Percentiles rank a stretch among this genome's conserved stretches.
Conservation (phyloP, 1,140 invertebrate genomes). For the Sinella curviseta region DNA sequence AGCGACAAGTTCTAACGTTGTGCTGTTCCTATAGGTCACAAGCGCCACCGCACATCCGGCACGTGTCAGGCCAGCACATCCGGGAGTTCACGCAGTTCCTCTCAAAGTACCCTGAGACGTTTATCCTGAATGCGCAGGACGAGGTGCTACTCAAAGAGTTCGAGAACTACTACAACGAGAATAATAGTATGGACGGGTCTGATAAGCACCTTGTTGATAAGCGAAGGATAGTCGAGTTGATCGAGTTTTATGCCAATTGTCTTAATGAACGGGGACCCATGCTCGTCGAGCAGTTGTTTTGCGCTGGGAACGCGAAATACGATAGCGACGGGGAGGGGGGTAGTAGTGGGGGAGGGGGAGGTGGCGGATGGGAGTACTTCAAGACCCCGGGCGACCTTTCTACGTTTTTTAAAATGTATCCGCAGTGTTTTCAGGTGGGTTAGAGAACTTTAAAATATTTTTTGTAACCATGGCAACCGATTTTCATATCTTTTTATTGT, state of each 20-base stretch:
- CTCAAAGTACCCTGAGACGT: slow-evolving; percentile 78
- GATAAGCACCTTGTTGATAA: neutral
- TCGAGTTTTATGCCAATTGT: slow-evolving; percentile 73
- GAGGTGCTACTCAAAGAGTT: slow-evolving; percentile 72
- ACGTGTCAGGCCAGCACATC: slow-evolving; percentile 89
- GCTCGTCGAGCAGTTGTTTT: slow-evolving; percentile 81
- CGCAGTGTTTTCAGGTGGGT: slow-evolving; percentile 47
- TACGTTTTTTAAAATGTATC: slow-evolving; percentile 81
- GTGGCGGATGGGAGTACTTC: slow-evolving; percentile 73
- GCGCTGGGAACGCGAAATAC: slow-evolving; percentile 73
- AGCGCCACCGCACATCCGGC: slow-evolving; percentile 90
- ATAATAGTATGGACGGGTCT: slow-evolving; percentile 49
- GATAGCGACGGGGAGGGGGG: slow-evolving; percentile 48
- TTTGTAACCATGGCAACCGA: neutral
- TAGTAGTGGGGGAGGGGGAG: too few relatives aligned
- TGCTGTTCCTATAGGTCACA: slow-evolving; percentile 53
- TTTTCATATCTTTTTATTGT: neutral
- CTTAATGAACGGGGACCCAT: slow-evolving; percentile 77
- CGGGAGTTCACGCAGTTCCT: slow-evolving; percentile 89
- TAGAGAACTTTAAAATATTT: slow-evolving; percentile 18
- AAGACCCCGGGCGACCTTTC: slow-evolving; percentile 81
- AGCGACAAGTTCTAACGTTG: neutral
- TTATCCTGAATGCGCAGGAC: slow-evolving; percentile 79
- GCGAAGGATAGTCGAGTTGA: neutral
- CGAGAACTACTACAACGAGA: slow-evolving; percentile 62